These are phyloP conservation scores for Eurystomus glaucurus DNA, from an alignment of 2,797 vertebrate species.

Conservation along the genomic window DNA sequence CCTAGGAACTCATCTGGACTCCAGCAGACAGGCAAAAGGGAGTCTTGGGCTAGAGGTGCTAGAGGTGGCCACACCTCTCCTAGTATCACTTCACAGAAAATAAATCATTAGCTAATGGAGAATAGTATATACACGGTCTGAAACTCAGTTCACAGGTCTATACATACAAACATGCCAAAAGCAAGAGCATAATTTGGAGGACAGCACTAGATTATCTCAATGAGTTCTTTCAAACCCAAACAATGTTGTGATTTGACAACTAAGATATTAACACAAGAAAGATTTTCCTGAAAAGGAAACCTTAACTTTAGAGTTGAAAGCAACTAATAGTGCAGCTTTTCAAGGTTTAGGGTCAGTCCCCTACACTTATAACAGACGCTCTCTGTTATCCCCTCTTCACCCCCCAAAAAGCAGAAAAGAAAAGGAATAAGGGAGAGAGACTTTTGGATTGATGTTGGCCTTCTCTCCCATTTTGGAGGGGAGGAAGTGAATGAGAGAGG, in stretches of 20 bases:
- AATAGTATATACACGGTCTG: not conserved
- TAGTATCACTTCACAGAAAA: not conserved
- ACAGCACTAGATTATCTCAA: not conserved
- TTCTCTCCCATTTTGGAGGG: too few species aligned
- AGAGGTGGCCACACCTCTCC: not conserved
- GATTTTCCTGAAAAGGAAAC: not conserved
- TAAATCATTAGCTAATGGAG: not conserved
- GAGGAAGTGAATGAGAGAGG: too few species aligned
- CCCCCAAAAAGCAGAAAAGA: too few species aligned
- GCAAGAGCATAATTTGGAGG: not conserved
- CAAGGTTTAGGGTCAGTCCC: too few species aligned
- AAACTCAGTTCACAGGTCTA: not conserved
- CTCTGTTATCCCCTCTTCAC: too few species aligned
- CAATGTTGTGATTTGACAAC: not conserved
- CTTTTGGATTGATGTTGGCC: too few species aligned
- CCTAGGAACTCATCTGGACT: accelerated
- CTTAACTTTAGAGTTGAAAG: not conserved
- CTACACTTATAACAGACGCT: too few species aligned
- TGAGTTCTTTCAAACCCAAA: not conserved
- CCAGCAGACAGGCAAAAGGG: not conserved
- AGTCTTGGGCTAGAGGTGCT: not conserved
- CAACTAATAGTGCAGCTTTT: not conserved
- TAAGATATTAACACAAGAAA: not conserved
- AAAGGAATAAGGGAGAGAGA: too few species aligned
- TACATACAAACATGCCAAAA: not conserved